Percentiles rank a stretch among this genome's conserved stretches.
phyloP scores from a whole-genome alignment of 2,797 vertebrate species.

The Pangasius djambal region DNA sequence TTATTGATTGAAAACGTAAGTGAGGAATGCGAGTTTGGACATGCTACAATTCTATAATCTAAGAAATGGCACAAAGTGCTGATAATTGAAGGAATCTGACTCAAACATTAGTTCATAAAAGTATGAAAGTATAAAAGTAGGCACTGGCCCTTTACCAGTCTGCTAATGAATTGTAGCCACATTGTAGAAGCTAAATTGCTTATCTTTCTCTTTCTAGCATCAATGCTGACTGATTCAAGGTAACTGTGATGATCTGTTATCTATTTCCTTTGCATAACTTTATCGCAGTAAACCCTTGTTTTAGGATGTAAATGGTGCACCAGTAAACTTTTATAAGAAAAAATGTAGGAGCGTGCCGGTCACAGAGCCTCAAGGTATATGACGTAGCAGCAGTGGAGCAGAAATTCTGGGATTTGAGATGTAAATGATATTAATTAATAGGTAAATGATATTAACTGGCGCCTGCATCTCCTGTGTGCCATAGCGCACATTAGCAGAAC shows the following conservation, averaged over 20 bases:
- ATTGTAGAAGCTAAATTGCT: not conserved
- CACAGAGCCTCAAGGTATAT: not conserved
- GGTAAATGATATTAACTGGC: not conserved
- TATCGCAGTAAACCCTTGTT: not conserved
- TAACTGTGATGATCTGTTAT: not conserved
- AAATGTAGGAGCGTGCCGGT: not conserved
- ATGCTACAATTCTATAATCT: not conserved
- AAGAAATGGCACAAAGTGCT: not conserved
- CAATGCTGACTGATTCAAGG: not conserved
- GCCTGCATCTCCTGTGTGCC: not conserved
- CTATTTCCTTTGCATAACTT: not conserved
- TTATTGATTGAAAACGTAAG: not conserved
- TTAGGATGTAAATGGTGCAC: not conserved
- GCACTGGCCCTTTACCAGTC: not conserved
- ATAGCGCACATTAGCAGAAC: not conserved
- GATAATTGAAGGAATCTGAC: not conserved
- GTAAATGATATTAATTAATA: slow-evolving; percentile 11
- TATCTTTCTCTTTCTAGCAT: not conserved
- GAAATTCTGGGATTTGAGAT: not conserved
- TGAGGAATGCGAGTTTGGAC: not conserved
- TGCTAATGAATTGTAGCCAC: not conserved
- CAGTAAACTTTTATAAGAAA: not conserved
- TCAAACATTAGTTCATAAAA: not conserved
- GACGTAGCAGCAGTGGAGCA: not conserved
- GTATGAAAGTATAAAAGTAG: not conserved